Conservation (phyloP, 2,888 invertebrate genomes). For the Eristalinus aeneus region DNA sequence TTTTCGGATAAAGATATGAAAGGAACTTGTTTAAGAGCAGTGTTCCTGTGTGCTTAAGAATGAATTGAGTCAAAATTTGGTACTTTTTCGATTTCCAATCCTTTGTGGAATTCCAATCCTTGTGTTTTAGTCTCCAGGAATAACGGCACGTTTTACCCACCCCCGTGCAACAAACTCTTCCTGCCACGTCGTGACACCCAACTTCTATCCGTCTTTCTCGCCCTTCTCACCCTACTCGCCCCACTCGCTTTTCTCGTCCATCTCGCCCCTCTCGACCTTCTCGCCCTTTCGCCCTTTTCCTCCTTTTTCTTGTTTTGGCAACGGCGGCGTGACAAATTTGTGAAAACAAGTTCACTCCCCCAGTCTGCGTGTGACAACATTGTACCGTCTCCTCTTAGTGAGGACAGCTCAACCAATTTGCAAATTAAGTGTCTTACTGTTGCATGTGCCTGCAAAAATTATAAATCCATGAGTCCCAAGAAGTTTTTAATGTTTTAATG, state of each 20-base stretch:
- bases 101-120: too few species aligned
- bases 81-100: too few species aligned
- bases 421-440: conserved; percentile 67
- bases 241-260: too few species aligned
- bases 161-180: neutral
- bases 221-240: too few species aligned
- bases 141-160: neutral
- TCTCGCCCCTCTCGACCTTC: neutral
- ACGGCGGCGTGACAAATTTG: neutral
- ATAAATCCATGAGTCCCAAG: conserved; percentile 68
- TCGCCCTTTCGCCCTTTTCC: neutral
- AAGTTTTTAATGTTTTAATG: conserved; percentile 71
- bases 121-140: neutral
- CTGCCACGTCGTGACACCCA: neutral
- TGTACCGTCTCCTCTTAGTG: neutral
- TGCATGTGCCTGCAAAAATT: conserved; percentile 68
- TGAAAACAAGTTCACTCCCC: neutral
- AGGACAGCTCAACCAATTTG: conserved; percentile 47
- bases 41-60: too few species aligned
- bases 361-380: conserved; percentile 45
- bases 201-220: neutral
- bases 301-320: too few species aligned
- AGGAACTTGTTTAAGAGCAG: too few species aligned
- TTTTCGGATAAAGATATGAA: too few species aligned
- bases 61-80: too few species aligned